A percentile compares a stretch with the other conserved stretches of the same genome.
phyloP scores from a whole-genome alignment of 2,113 vertebrate species.

The Cinclus cinclus region DNA sequence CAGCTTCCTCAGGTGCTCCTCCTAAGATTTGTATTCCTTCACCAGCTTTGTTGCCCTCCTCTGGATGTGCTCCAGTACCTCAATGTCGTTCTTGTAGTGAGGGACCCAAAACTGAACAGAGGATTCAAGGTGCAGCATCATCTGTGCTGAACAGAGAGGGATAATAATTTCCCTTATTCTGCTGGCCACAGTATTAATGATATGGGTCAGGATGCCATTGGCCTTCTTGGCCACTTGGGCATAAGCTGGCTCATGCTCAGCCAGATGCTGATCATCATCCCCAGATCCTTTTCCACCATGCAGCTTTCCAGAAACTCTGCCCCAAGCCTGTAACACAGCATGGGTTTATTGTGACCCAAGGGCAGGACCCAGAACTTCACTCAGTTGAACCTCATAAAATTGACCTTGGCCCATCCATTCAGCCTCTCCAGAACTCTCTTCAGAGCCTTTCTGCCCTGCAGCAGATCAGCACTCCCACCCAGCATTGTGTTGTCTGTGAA shows the following conservation, averaged over 20 bases:
- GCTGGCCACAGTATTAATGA: not conserved
- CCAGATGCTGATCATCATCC: not conserved
- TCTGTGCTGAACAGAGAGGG: not conserved
- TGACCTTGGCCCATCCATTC: not conserved
- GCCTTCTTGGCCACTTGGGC: not conserved
- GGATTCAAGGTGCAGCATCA: not conserved
- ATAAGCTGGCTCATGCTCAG: not conserved
- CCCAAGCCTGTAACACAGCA: accelerated
- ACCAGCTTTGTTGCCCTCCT: not conserved
- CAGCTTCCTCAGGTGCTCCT: not conserved
- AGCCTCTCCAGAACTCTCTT: not conserved
- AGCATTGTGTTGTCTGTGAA: not conserved
- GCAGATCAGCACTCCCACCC: not conserved
- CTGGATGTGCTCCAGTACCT: not conserved
- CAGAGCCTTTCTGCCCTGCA: not conserved
- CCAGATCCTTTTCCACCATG: not conserved
- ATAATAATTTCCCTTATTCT: not conserved
- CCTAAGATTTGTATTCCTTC: not conserved
- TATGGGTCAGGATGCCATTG: not conserved
- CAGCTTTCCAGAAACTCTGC: not conserved
- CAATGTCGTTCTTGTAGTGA: not conserved
- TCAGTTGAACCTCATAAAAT: not conserved
- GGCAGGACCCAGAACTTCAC: not conserved
- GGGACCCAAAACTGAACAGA: not conserved
- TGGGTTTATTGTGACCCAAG: not conserved